These are phyloP conservation scores for Cacoxenus indagator DNA, from an alignment of 2,888 invertebrate genomes.

Conservation along the genomic window DNA sequence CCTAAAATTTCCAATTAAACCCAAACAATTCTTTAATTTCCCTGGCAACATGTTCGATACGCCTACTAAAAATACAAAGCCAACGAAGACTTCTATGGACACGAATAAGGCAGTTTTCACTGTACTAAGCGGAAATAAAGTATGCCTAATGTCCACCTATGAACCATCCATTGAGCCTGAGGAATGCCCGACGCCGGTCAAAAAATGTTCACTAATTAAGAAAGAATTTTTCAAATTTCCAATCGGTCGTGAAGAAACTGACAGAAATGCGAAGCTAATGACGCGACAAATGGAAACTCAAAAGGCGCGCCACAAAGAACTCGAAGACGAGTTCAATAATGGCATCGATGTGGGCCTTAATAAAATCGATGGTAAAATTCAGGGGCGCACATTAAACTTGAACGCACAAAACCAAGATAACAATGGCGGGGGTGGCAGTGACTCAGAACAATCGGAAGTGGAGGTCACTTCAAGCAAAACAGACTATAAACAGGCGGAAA, in stretches of 20 bases:
- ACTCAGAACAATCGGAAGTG: conserved; percentile 14
- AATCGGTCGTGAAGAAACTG: conserved; percentile 24
- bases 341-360: conserved; percentile 15
- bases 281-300: conserved; percentile 32
- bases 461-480: conserved; percentile 46
- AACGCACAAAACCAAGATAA: conserved; percentile 38
- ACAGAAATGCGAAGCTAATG: conserved; percentile 28
- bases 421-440: conserved; percentile 24
- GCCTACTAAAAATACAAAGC: too few relatives aligned
- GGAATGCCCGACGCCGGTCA: conserved; percentile 15
- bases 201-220: conserved; percentile 55
- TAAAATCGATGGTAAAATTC: conserved; percentile 18
- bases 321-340: conserved; percentile 39
- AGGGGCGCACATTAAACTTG: conserved; percentile 47
- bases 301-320: conserved; percentile 36
- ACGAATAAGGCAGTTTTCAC: neutral
- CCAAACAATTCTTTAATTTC: too few relatives aligned
- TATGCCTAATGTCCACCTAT: conserved; percentile 22
- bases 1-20: too few relatives aligned
- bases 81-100: too few relatives aligned
- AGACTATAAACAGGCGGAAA: conserved; percentile 58
- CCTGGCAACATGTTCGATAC: too few relatives aligned
- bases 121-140: neutral
- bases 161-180: neutral
- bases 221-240: conserved; percentile 52